Evolutionary conservation across 2,113 vertebrate species (phyloP).

Genomic region (Oriolus oriolus): DNA sequence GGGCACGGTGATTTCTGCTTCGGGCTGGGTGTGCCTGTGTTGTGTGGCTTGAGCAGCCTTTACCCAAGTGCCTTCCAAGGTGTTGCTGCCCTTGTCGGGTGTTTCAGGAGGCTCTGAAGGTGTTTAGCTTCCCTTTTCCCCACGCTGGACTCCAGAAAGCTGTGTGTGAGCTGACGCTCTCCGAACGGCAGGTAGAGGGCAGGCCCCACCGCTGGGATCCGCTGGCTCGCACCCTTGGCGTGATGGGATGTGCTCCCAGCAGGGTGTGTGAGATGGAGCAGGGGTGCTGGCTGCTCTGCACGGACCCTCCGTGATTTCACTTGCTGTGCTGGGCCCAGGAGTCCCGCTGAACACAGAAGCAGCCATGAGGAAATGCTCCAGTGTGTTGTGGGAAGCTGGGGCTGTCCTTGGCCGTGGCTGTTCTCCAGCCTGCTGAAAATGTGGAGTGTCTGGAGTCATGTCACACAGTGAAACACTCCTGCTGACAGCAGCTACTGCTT

Average conservation of each 20-base stretch:
- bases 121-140: not conserved
- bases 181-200: constrained; percentile 33
- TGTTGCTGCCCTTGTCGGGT: not conserved
- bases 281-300: rapidly evolving
- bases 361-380: not conserved
- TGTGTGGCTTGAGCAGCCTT: not conserved
- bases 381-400: not conserved
- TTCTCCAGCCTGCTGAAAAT: not conserved
- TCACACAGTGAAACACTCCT: not conserved
- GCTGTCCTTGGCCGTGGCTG: rapidly evolving
- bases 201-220: not conserved
- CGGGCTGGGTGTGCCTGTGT: not conserved
- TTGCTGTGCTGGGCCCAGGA: not conserved
- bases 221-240: not conserved
- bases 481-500: not conserved
- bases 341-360: not conserved
- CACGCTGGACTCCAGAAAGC: rapidly evolving
- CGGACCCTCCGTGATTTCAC: rapidly evolving
- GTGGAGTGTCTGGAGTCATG: not conserved
- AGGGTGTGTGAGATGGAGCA: rapidly evolving
- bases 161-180: not conserved
- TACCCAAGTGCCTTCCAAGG: rapidly evolving
- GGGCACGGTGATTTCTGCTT: not conserved
- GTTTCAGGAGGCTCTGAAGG: not conserved
- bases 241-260: not conserved